These are phyloP conservation scores for Polyommatus iphigenia DNA, from an alignment of 2,888 invertebrate genomes.

Conservation along the genomic window DNA sequence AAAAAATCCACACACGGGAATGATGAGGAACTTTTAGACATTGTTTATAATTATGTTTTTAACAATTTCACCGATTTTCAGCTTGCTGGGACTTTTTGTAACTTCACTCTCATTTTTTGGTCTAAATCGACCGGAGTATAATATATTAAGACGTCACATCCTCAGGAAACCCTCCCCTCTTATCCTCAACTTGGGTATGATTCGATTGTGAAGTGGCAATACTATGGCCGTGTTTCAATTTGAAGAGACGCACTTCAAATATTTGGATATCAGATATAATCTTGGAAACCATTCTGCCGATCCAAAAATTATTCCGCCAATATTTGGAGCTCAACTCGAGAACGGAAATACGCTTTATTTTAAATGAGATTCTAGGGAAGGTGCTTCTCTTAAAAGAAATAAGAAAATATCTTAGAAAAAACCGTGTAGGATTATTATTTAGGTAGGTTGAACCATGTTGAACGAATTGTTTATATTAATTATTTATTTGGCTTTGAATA, in stretches of 20 bases:
- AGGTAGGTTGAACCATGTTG: neutral
- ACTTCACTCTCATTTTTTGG: too few relatives aligned
- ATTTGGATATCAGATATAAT: conserved; percentile 21
- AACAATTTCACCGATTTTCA: too few relatives aligned
- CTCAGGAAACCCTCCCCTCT: neutral
- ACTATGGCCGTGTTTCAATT: conserved; percentile 4
- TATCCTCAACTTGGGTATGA: neutral
- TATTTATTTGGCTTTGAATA: too few relatives aligned
- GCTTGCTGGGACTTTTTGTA: too few relatives aligned
- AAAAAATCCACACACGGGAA: too few relatives aligned
- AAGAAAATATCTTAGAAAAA: neutral
- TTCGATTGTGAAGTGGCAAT: conserved; percentile 19
- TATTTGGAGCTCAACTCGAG: neutral
- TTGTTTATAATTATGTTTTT: too few relatives aligned
- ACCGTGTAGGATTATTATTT: neutral
- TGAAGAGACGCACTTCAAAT: neutral
- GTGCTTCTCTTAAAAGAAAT: neutral
- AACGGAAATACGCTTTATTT: neutral
- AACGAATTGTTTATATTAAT: neutral
- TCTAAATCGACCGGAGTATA: too few relatives aligned
- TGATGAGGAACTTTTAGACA: too few relatives aligned
- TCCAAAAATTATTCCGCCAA: neutral
- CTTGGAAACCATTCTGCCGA: neutral
- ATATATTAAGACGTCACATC: neutral
- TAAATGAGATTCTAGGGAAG: neutral